Percentiles rank a stretch among this genome's conserved stretches.
phyloP scores from a whole-genome alignment of 2,888 invertebrate species.

The Drosophila mulleri region DNA sequence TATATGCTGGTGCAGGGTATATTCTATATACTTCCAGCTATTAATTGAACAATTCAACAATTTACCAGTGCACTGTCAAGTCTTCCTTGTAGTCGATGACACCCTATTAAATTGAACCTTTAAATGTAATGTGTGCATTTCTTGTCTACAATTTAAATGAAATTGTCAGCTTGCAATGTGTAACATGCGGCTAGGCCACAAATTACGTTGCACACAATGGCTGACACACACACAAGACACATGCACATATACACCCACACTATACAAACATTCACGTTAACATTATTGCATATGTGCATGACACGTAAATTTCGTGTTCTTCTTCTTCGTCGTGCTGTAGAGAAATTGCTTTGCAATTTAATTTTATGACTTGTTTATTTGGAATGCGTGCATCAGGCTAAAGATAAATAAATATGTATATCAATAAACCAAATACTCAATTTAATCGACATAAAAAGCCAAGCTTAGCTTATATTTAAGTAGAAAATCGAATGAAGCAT shows the following conservation, averaged over 20 bases:
- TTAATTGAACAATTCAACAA: background rate
- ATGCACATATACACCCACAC: conserved; percentile 33
- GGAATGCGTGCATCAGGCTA: conserved; percentile 31
- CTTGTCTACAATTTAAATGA: conserved; percentile 78
- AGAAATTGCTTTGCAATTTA: conserved; percentile 61
- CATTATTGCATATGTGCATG: conserved; percentile 52
- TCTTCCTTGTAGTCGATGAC: background rate
- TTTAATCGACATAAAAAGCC: conserved; percentile 22
- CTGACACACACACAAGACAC: conserved; percentile 45
- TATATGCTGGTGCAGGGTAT: too few relatives aligned
- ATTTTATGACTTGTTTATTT: conserved; percentile 69
- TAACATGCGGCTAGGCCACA: conserved; percentile 77
- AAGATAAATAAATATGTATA: conserved; percentile 32
- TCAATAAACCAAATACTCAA: conserved; percentile 26
- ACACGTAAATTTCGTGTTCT: conserved; percentile 48
- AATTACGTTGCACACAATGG: conserved; percentile 72
- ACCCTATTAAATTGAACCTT: background rate
- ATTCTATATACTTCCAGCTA: too few relatives aligned
- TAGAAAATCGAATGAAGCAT: background rate
- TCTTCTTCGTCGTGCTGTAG: conserved; percentile 34
- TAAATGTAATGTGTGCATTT: conserved; percentile 44
- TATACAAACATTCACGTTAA: conserved; percentile 15
- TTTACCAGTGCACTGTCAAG: background rate
- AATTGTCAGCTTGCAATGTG: conserved; percentile 81
- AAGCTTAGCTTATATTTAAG: background rate